These are phyloP conservation scores for Labrus mixtus DNA, from an alignment of 2,113 vertebrate genomes.

Conservation along the genomic window DNA sequence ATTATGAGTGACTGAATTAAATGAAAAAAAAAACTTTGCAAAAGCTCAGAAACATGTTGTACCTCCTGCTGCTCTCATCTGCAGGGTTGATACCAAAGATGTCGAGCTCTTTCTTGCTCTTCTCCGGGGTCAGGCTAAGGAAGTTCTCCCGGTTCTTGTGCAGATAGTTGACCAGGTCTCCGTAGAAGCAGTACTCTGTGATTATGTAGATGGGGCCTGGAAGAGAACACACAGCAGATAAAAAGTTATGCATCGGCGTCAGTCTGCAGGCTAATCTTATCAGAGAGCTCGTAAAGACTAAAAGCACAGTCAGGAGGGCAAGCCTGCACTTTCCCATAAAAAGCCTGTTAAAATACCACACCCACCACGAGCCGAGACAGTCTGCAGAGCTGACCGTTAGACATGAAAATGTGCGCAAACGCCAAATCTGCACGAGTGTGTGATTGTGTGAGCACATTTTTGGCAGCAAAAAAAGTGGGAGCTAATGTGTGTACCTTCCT, in stretches of 20 bases:
- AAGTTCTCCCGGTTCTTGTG: conserved; percentile 98
- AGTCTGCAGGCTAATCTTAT: conserved; percentile 80
- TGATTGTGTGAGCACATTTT: too few species aligned
- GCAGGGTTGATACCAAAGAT: conserved; percentile 96
- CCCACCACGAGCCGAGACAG: conserved; percentile 32
- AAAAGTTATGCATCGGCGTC: conserved; percentile 57
- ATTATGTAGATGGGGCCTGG: conserved; percentile 99
- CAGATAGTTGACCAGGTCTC: conserved; percentile 97
- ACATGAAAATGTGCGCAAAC: conserved; percentile 18
- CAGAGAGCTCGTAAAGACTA: conserved; percentile 73
- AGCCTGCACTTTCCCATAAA: conserved; percentile 70
- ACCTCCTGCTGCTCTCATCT: conserved; percentile 98
- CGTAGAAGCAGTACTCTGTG: conserved; percentile 98
- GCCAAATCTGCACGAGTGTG: conserved; percentile 18
- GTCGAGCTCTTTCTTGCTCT: conserved; percentile 95
- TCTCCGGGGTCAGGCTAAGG: conserved; percentile 90
- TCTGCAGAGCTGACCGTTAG: conserved; percentile 33
- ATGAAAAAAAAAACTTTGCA: background rate
- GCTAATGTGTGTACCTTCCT: conserved; percentile 21
- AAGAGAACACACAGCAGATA: conserved; percentile 56
- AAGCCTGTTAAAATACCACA: conserved; percentile 74
- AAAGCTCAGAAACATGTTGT: background rate
- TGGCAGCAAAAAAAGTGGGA: conserved; percentile 5
- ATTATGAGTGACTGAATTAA: background rate
- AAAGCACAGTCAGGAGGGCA: conserved; percentile 66